Percentiles rank a stretch among this genome's conserved stretches.
Conservation (phyloP, 2,888 invertebrate species). For the Kryphioiulus occultus region DNA sequence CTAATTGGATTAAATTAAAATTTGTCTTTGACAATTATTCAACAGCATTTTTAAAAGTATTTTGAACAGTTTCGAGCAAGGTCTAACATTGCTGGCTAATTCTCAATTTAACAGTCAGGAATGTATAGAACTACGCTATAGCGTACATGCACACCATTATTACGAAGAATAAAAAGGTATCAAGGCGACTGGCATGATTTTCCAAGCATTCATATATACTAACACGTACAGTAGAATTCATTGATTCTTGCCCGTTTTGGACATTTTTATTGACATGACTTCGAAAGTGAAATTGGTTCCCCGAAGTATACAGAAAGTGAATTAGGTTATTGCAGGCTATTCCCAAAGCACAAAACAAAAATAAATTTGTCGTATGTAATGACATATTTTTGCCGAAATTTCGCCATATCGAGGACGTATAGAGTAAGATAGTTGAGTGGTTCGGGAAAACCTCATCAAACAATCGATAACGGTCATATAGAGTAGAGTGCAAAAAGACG, state of each 20-base stretch:
- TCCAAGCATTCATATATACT: neutral
- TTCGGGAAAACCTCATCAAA: neutral
- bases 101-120: neutral
- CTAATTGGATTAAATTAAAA: too few species aligned
- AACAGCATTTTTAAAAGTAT: too few species aligned
- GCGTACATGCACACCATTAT: too few species aligned
- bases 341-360: slow-evolving; percentile 39
- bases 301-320: slow-evolving; percentile 23
- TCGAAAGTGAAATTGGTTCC: neutral
- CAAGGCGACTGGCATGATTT: too few species aligned
- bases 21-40: too few species aligned
- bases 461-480: slow-evolving; percentile 13
- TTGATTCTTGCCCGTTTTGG: slow-evolving; percentile 11
- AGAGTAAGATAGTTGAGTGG: neutral
- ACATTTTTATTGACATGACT: slow-evolving; percentile 30
- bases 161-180: too few species aligned
- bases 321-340: slow-evolving; percentile 32
- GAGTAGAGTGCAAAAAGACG: slow-evolving; percentile 12
- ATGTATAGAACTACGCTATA: too few species aligned
- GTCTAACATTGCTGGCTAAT: neutral
- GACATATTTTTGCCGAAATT: slow-evolving; percentile 20
- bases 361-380: slow-evolving; percentile 32
- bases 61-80: too few species aligned
- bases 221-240: neutral
- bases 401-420: neutral